These are phyloP conservation scores for Dryas iulia DNA, from an alignment of 1,140 invertebrate species.

Conservation along the genomic window DNA sequence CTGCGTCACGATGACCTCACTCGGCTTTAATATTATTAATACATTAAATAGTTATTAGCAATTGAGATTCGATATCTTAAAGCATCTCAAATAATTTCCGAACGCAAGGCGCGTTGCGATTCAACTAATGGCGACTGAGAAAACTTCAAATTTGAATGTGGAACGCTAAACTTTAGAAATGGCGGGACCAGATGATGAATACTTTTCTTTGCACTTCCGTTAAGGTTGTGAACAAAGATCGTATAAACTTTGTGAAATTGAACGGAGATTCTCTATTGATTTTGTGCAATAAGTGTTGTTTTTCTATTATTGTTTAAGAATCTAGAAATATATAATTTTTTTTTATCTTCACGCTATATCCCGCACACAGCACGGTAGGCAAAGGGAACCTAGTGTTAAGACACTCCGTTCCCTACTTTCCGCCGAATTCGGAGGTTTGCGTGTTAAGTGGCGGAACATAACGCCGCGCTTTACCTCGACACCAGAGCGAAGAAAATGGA, in stretches of 20 bases:
- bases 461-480: too few species aligned
- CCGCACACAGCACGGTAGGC: too few species aligned
- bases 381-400: too few species aligned
- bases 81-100: slow-evolving; percentile 40
- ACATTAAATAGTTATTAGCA: slow-evolving; percentile 11
- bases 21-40: not conserved
- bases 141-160: slow-evolving; percentile 66
- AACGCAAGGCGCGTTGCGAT: slow-evolving; percentile 49
- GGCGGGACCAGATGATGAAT: slow-evolving; percentile 42
- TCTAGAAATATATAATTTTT: too few species aligned
- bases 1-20: too few species aligned
- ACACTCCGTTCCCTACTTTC: too few species aligned
- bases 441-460: too few species aligned
- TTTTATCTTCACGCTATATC: too few species aligned
- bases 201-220: slow-evolving; percentile 35
- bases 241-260: not conserved
- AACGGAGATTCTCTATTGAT: not conserved
- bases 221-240: slow-evolving; percentile 26
- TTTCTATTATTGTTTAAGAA: not conserved
- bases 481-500: too few species aligned
- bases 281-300: not conserved
- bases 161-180: slow-evolving; percentile 61
- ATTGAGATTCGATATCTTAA: slow-evolving; percentile 30
- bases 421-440: too few species aligned
- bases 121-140: slow-evolving; percentile 48